A percentile compares a stretch with the other conserved stretches of the same genome.
These are phyloP conservation scores for Pterophyllum scalare DNA, from an alignment of 2,113 vertebrate genomes.

Conservation along the genomic window DNA sequence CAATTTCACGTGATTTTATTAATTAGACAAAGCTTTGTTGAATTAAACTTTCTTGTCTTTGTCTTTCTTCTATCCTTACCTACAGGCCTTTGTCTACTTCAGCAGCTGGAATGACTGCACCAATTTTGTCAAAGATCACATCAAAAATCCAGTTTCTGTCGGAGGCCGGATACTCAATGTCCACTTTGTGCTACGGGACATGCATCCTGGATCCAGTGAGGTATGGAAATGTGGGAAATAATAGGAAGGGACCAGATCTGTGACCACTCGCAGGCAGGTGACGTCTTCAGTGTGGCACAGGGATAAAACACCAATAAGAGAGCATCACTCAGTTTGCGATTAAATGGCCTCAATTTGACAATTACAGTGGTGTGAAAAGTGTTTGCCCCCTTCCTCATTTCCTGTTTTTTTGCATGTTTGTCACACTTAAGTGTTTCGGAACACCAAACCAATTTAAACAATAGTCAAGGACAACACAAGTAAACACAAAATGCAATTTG, in stretches of 20 bases:
- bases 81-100: constrained; percentile 57
- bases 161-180: background rate
- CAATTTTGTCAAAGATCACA: background rate
- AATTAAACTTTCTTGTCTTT: background rate
- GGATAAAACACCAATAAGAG: background rate
- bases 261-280: background rate
- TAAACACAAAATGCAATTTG: too few species aligned
- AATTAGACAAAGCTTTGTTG: background rate
- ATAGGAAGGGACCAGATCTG: background rate
- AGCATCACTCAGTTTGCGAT: background rate
- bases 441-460: too few species aligned
- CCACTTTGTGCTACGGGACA: constrained; percentile 22
- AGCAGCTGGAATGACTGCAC: background rate
- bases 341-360: background rate
- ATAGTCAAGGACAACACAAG: too few species aligned
- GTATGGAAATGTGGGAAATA: background rate
- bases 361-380: too few species aligned
- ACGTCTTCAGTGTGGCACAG: background rate
- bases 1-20: background rate
- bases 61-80: background rate
- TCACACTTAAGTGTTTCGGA: too few species aligned
- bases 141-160: background rate
- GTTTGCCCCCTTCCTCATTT: too few species aligned
- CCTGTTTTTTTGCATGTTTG: too few species aligned
- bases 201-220: constrained; percentile 13